Percentiles rank a stretch among this genome's conserved stretches.
phyloP scores from a whole-genome alignment of 2,888 invertebrate genomes.

The Clistopyga incitator region DNA sequence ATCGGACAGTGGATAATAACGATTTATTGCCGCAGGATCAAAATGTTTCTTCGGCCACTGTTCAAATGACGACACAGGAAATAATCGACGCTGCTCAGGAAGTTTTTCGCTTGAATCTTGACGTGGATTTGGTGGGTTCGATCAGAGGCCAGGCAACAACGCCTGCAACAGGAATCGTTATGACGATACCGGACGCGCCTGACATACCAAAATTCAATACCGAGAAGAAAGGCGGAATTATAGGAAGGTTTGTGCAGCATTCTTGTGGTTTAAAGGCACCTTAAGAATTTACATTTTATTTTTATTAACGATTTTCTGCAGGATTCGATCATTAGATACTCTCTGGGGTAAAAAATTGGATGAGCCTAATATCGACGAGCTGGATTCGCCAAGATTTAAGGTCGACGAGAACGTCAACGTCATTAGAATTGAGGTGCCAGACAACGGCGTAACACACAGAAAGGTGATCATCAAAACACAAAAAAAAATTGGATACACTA shows the following conservation, averaged over 20 bases:
- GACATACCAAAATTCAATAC: conserved; percentile 59
- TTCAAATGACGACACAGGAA: conserved; percentile 50
- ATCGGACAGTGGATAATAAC: not conserved
- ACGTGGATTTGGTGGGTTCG: conserved; percentile 50
- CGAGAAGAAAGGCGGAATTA: conserved; percentile 44
- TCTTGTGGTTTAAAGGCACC: not conserved
- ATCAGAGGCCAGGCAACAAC: conserved; percentile 59
- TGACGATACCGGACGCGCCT: conserved; percentile 66
- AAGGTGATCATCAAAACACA: conserved; percentile 25
- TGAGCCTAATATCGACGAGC: conserved; percentile 5
- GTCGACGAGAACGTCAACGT: conserved; percentile 28
- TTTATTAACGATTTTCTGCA: conserved; percentile 16
- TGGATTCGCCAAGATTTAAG: conserved; percentile 27
- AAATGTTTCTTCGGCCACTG: not conserved
- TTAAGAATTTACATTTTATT: not conserved
- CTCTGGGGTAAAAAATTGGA: conserved; percentile 28
- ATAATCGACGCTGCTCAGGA: conserved; percentile 48
- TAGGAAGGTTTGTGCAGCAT: conserved; percentile 37
- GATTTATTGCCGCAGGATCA: conserved; percentile 27
- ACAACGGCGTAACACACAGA: not conserved
- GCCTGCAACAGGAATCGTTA: conserved; percentile 61
- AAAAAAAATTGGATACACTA: too few relatives aligned
- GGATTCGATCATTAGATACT: conserved; percentile 52
- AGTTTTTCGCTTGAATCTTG: conserved; percentile 60
- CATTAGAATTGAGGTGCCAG: conserved; percentile 4